Percentiles rank a stretch among this genome's conserved stretches.
These are phyloP conservation scores for Oreochromis tanganicae DNA, from an alignment of 2,113 vertebrate species.

Conservation along the genomic window DNA sequence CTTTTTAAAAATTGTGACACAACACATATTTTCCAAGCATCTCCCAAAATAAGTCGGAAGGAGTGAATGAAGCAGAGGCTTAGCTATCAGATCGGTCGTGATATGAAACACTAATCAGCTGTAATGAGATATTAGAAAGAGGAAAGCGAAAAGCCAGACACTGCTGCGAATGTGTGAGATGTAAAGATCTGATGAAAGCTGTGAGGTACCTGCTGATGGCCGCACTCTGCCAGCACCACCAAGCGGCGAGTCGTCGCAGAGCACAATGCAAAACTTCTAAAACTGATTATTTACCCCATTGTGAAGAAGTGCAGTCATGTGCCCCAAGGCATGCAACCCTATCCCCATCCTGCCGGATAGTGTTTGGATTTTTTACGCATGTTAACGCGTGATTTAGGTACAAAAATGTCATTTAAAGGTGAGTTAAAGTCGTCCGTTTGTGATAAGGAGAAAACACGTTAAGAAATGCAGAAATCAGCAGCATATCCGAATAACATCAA, in stretches of 20 bases:
- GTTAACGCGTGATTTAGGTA: neutral
- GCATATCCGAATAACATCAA: neutral
- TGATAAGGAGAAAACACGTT: neutral
- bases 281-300: slow-evolving; percentile 33
- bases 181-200: neutral
- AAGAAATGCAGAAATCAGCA: neutral
- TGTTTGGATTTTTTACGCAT: neutral
- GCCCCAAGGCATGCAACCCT: neutral
- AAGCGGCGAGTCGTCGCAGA: slow-evolving; percentile 43
- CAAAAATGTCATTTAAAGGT: neutral
- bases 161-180: neutral
- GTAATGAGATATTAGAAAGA: neutral
- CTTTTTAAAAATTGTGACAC: neutral
- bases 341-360: neutral
- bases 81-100: neutral
- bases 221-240: slow-evolving; percentile 72
- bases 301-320: neutral
- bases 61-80: neutral
- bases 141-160: neutral
- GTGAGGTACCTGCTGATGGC: neutral
- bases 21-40: neutral
- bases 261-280: slow-evolving; percentile 34
- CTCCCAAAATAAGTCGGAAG: neutral
- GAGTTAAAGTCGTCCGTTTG: neutral
- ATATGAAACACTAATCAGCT: neutral